Evolutionary conservation across 2,888 invertebrate genomes (phyloP).

Genomic region (Hanleya hanleyi): DNA sequence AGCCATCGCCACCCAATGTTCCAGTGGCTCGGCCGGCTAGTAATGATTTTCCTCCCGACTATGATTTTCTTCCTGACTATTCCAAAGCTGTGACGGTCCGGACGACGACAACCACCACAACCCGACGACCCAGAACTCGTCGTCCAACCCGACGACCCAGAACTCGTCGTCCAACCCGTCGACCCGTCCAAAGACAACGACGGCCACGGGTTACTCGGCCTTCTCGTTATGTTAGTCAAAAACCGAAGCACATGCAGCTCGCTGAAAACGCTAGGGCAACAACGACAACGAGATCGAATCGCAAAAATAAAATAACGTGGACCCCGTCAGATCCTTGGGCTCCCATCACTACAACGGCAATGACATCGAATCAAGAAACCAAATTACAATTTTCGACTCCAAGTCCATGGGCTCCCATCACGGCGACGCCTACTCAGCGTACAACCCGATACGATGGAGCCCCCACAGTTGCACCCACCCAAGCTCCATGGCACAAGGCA

Average conservation of each 20-base stretch:
- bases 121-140: background rate
- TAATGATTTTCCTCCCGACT: background rate
- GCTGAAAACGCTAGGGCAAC: background rate
- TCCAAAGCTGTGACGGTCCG: too few relatives aligned
- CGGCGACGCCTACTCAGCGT: background rate
- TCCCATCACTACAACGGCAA: background rate
- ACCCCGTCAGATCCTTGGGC: constrained; percentile 1
- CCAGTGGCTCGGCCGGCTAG: background rate
- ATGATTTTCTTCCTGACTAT: background rate
- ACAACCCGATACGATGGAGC: background rate
- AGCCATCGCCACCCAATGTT: background rate
- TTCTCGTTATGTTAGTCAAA: background rate
- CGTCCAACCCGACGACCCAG: background rate
- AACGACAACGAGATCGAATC: too few relatives aligned
- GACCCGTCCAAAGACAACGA: background rate
- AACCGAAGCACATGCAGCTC: background rate
- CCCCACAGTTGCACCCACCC: background rate
- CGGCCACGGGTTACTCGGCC: background rate
- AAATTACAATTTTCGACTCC: background rate
- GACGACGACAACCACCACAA: background rate
- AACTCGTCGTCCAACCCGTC: background rate
- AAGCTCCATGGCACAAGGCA: constrained; percentile 12
- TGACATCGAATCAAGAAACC: too few relatives aligned
- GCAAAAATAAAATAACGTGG: background rate
- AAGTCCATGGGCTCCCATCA: background rate